These are phyloP conservation scores for Archaeoteleia sp. DNA, from an alignment of 2,888 invertebrate genomes.

Conservation along the genomic window DNA sequence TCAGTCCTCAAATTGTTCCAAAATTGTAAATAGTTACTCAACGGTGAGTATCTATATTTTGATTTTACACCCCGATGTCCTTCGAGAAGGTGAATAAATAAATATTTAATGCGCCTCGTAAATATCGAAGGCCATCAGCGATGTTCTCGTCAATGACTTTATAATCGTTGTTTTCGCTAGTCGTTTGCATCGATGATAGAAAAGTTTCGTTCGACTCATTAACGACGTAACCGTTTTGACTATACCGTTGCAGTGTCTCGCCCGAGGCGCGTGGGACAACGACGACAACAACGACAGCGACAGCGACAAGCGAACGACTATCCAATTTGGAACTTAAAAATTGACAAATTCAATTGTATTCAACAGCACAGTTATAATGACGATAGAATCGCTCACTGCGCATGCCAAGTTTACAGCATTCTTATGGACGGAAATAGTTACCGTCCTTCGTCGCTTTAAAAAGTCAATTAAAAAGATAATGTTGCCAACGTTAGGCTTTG, in stretches of 20 bases:
- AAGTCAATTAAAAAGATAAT: too few species aligned
- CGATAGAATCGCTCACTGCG: constrained; percentile 3
- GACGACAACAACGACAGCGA: constrained; percentile 13
- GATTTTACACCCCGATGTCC: not conserved
- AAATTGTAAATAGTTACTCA: not conserved
- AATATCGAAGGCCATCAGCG: constrained; percentile 16
- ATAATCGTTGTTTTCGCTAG: constrained; percentile 34
- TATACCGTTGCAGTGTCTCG: constrained; percentile 22
- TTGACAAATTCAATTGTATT: constrained; percentile 60
- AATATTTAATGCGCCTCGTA: constrained; percentile 8
- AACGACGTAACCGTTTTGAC: constrained; percentile 55
- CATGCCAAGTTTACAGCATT: too few species aligned
- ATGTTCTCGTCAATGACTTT: constrained; percentile 23
- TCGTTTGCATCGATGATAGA: constrained; percentile 60
- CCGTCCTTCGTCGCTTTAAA: too few species aligned
- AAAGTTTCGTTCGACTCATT: constrained; percentile 63
- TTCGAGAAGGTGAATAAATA: constrained; percentile 11
- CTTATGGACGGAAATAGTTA: too few species aligned
- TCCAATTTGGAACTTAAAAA: constrained; percentile 60
- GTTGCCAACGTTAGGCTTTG: too few species aligned
- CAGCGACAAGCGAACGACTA: constrained; percentile 45
- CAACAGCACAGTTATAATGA: constrained; percentile 57
- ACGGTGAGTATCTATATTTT: constrained; percentile 3
- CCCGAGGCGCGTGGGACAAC: constrained; percentile 26
- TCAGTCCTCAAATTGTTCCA: too few species aligned